These are phyloP conservation scores for Heliconius charithonia DNA, from an alignment of 2,888 invertebrate genomes.

Conservation along the genomic window DNA sequence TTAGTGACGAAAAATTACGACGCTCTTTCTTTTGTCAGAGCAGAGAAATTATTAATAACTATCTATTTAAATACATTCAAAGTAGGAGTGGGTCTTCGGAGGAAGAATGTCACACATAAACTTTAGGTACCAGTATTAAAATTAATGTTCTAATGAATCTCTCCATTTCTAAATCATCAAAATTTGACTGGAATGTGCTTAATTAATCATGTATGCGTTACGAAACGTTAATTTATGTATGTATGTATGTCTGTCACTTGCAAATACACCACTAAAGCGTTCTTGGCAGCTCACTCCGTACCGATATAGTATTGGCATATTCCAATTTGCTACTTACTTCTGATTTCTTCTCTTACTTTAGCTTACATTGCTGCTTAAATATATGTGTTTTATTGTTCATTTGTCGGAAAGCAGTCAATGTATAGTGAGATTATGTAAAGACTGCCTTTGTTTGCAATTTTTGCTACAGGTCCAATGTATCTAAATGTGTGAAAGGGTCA, in stretches of 20 bases:
- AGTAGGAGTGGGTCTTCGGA: no score
- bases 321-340: constrained; percentile 11
- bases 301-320: constrained; percentile 21
- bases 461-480: neutral
- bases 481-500: constrained; percentile 32
- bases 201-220: constrained; percentile 30
- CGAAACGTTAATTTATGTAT: constrained; percentile 26
- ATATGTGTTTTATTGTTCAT: no score
- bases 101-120: neutral
- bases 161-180: no score
- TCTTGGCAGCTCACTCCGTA: constrained; percentile 28
- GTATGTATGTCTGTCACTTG: constrained; percentile 42
- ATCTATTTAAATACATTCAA: no score
- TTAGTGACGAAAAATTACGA: no score
- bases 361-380: constrained; percentile 19
- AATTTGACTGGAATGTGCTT: neutral
- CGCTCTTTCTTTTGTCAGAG: no score
- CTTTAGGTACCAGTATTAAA: neutral
- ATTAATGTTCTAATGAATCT: neutral
- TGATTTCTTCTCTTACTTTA: neutral
- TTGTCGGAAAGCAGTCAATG: neutral
- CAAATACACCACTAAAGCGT: constrained; percentile 36
- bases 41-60: no score
- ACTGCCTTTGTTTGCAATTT: no score
- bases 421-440: neutral